A percentile compares a stretch with the other conserved stretches of the same genome.
phyloP scores from a whole-genome alignment of 2,888 invertebrate genomes.

The Protodeltote pygarga region DNA sequence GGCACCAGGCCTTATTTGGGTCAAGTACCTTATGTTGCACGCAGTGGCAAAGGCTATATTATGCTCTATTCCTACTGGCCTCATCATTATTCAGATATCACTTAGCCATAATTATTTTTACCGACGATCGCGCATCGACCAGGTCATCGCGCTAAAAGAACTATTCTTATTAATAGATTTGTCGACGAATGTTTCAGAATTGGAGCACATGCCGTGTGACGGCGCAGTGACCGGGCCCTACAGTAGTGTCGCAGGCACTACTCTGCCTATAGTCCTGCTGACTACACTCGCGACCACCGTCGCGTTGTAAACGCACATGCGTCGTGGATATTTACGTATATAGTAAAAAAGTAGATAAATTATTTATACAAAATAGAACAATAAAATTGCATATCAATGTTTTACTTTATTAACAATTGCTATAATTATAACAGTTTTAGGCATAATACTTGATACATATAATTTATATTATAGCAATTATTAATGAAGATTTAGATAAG shows the following conservation, averaged over 20 bases:
- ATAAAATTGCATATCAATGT: slow-evolving; percentile 38
- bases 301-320: slow-evolving; percentile 70
- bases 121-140: too few species aligned
- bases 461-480: not conserved
- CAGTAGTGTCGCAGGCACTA: slow-evolving; percentile 81
- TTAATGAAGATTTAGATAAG: slow-evolving; percentile 12
- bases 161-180: not conserved
- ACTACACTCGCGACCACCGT: slow-evolving; percentile 79
- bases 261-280: slow-evolving; percentile 73
- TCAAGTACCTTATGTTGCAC: too few species aligned
- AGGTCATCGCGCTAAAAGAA: too few species aligned
- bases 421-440: slow-evolving; percentile 10
- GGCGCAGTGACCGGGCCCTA: slow-evolving; percentile 83
- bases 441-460: not conserved
- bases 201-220: slow-evolving; percentile 82
- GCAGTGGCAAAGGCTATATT: too few species aligned
- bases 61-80: too few species aligned
- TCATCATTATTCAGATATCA: too few species aligned
- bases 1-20: too few species aligned
- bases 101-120: too few species aligned
- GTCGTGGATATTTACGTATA: slow-evolving; percentile 29
- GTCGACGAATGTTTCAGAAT: slow-evolving; percentile 63
- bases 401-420: slow-evolving; percentile 20
- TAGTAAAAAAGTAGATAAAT: slow-evolving; percentile 45
- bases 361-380: slow-evolving; percentile 49